These are phyloP conservation scores for Amiota communis DNA, from an alignment of 2,888 invertebrate species.

Conservation along the genomic window DNA sequence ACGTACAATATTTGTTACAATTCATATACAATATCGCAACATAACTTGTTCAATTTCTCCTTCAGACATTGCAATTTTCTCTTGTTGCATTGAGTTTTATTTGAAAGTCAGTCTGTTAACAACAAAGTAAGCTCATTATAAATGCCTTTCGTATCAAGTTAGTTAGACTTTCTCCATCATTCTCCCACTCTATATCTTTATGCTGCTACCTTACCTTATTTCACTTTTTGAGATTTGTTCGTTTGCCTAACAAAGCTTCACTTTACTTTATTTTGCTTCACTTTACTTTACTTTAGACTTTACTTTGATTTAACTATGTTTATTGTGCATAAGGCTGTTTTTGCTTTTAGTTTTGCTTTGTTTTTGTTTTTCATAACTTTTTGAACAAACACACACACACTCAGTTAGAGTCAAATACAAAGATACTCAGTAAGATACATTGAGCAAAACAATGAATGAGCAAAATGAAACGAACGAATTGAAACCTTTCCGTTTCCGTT, in stretches of 20 bases:
- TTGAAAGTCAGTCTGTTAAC: background rate
- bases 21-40: too few relatives aligned
- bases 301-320: conserved; percentile 20
- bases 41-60: too few relatives aligned
- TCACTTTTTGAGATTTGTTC: too few relatives aligned
- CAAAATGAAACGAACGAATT: conserved; percentile 12
- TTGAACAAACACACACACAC: background rate
- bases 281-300: conserved; percentile 3
- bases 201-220: too few relatives aligned
- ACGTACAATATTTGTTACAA: background rate
- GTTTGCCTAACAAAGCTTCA: too few relatives aligned
- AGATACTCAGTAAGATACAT: too few relatives aligned
- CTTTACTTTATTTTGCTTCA: too few relatives aligned
- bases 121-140: conserved; percentile 24
- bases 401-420: too few relatives aligned
- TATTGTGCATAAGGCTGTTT: conserved; percentile 10
- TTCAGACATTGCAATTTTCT: too few relatives aligned
- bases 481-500: conserved; percentile 29
- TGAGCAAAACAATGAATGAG: conserved; percentile 18
- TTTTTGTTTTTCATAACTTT: conserved; percentile 23
- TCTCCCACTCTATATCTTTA: too few relatives aligned
- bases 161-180: background rate
- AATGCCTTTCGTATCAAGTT: conserved; percentile 29
- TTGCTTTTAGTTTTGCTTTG: background rate
- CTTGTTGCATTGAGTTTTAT: background rate